Evolutionary conservation across 2,888 invertebrate genomes (phyloP).

Genomic region (Zele albiditarsus): DNA sequence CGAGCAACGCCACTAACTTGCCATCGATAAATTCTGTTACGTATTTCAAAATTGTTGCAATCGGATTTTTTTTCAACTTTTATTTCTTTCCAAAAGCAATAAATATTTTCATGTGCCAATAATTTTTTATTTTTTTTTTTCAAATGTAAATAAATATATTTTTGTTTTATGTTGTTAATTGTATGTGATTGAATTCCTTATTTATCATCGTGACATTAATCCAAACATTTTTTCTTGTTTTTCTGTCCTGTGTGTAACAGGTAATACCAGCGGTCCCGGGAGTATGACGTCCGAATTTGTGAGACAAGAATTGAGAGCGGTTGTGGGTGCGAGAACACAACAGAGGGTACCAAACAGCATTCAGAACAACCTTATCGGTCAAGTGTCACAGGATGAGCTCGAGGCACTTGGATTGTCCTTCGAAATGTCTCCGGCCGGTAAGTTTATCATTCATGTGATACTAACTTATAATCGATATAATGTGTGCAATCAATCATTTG

Average conservation of each 20-base stretch:
- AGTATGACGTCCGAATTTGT: slow-evolving; percentile 89
- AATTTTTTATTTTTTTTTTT: not conserved
- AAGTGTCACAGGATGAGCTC: slow-evolving; percentile 78
- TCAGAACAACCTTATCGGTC: slow-evolving; percentile 69
- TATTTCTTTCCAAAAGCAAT: slow-evolving; percentile 12
- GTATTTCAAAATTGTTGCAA: not conserved
- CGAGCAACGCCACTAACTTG: slow-evolving; percentile 18
- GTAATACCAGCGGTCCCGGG: slow-evolving; percentile 74
- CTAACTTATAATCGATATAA: slow-evolving; percentile 49
- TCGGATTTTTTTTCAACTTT: slow-evolving; percentile 17
- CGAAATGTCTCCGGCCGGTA: slow-evolving; percentile 80
- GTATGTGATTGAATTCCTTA: not conserved
- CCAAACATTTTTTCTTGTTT: slow-evolving; percentile 53
- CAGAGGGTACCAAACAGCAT: slow-evolving; percentile 72
- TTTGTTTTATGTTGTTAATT: not conserved
- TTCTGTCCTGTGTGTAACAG: slow-evolving; percentile 67
- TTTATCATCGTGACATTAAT: not conserved
- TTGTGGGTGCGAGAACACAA: slow-evolving; percentile 87
- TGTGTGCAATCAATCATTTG: slow-evolving; percentile 50
- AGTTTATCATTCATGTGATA: slow-evolving; percentile 56
- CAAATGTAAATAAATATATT: not conserved
- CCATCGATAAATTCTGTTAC: not conserved
- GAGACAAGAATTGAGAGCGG: slow-evolving; percentile 91
- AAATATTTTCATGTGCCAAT: not conserved
- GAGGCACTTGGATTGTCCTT: slow-evolving; percentile 81